phyloP scores from a whole-genome alignment of 2,113 vertebrate species.

The Chloebia gouldiae region DNA sequence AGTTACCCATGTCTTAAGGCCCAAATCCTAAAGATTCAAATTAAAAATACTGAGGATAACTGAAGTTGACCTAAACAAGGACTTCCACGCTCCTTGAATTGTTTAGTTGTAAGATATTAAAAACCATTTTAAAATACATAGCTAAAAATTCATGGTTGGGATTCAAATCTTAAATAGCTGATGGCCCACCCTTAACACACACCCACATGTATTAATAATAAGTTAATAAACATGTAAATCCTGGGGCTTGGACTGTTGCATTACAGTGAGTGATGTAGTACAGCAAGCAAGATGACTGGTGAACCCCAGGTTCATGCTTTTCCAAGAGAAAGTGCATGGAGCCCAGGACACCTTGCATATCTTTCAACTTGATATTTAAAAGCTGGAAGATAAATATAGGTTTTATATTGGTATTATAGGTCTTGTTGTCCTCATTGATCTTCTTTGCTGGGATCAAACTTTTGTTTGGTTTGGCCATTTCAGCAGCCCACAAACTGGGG shows the following conservation, averaged over 20 bases:
- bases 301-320: not conserved
- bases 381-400: not conserved
- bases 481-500: not conserved
- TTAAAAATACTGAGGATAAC: not conserved
- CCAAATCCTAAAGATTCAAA: not conserved
- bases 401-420: not conserved
- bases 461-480: not conserved
- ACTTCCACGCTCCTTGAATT: not conserved
- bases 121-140: not conserved
- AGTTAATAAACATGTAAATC: not conserved
- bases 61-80: not conserved
- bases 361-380: not conserved
- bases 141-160: not conserved
- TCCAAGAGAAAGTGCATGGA: not conserved
- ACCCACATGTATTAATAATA: not conserved
- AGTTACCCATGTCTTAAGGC: not conserved
- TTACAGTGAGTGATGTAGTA: not conserved
- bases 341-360: not conserved
- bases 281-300: not conserved
- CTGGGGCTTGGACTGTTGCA: not conserved
- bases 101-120: not conserved
- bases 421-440: not conserved
- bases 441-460: not conserved
- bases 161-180: not conserved
- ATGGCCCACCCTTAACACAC: not conserved